Evolutionary conservation across 2,888 invertebrate genomes (phyloP).

Genomic region (Hybos culiciformis): DNA sequence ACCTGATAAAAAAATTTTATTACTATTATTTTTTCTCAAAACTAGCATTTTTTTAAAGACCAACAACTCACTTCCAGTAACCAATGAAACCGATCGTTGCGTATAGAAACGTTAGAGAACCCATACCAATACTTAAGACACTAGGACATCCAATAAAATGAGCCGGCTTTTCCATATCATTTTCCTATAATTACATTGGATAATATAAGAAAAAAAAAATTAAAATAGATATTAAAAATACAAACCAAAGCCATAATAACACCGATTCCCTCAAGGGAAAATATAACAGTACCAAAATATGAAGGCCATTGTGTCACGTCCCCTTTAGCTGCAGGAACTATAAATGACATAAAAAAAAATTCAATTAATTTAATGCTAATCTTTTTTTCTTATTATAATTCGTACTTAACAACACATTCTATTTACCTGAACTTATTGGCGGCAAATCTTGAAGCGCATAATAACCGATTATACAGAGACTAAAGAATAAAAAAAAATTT

Average conservation of each 20-base stretch:
- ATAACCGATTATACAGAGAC: conserved; percentile 79
- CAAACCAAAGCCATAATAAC: conserved; percentile 87
- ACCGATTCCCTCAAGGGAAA: conserved; percentile 75
- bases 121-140: conserved; percentile 84
- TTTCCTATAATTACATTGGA: too few species aligned
- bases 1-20: too few species aligned
- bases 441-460: conserved; percentile 65
- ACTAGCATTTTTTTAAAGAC: too few species aligned
- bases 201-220: too few species aligned
- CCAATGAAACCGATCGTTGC: conserved; percentile 87
- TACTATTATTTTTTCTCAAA: too few species aligned
- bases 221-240: too few species aligned
- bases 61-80: conserved; percentile 68
- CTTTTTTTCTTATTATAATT: too few species aligned
- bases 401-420: too few species aligned
- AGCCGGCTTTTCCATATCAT: conserved; percentile 84
- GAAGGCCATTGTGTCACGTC: conserved; percentile 53
- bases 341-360: too few species aligned
- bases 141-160: conserved; percentile 88
- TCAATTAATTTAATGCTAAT: too few species aligned
- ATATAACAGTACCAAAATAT: conserved; percentile 89
- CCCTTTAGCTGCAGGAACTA: conserved; percentile 39
- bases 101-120: conserved; percentile 71
- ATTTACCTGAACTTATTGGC: conserved; percentile 31
- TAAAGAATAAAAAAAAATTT: conserved; percentile 71